phyloP scores from a whole-genome alignment of 2,113 vertebrate species.

The Petaurus breviceps region DNA sequence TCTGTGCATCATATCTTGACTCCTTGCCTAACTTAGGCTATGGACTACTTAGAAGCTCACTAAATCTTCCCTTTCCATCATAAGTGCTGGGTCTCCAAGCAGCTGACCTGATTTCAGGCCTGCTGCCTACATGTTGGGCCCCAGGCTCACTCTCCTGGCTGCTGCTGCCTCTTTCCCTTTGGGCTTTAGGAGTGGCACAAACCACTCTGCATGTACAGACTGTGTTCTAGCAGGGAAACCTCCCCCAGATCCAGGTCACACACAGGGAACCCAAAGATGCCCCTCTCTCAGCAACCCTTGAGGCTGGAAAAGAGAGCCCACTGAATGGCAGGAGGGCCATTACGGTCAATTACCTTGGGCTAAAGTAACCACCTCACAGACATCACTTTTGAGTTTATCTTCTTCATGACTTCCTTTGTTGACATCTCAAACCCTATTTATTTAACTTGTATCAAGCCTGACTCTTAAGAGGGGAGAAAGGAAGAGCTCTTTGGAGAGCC shows the following conservation, averaged over 20 bases:
- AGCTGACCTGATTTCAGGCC: slow-evolving; percentile 50
- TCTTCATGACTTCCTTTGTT: slow-evolving; percentile 11
- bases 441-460: slow-evolving; percentile 14
- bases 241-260: slow-evolving; percentile 28
- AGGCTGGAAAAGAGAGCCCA: slow-evolving; percentile 2
- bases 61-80: slow-evolving; percentile 45
- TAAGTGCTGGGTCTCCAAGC: slow-evolving; percentile 5
- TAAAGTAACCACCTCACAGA: slow-evolving; percentile 21
- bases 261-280: slow-evolving; percentile 28
- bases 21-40: background rate
- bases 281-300: slow-evolving; percentile 26
- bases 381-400: slow-evolving; percentile 32
- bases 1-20: background rate
- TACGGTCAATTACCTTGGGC: background rate
- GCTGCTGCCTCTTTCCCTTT: background rate
- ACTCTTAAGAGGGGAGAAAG: slow-evolving; percentile 35
- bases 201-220: slow-evolving; percentile 2
- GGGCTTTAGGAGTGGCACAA: slow-evolving; percentile 24
- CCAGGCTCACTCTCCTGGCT: background rate
- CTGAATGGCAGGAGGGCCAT: background rate
- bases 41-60: slow-evolving; percentile 13
- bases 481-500: background rate
- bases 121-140: background rate
- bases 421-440: background rate
- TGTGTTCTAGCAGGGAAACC: slow-evolving; percentile 10